Base-by-base conservation (phyloP, 2,113 vertebrate species). In the Lycaon pictus region DNA sequence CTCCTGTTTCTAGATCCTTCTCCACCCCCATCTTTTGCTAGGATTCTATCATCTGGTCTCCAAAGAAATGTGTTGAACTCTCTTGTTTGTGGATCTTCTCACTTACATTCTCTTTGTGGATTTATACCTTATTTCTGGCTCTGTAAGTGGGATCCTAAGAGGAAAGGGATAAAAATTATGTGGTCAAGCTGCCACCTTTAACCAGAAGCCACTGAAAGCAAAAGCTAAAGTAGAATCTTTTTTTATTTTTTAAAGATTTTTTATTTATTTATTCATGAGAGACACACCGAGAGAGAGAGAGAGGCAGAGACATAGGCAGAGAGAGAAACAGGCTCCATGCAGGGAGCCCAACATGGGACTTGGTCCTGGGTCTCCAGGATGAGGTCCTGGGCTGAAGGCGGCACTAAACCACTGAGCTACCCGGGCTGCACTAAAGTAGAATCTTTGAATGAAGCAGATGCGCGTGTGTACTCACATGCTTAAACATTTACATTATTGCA, bases 161-260 rank as follows among this genome's bases (percentile, higher is more conserved):
- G 17, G 82, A 69, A 84, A 82, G 53, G 13, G 11, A 76, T 90
- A 81, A 76, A 84, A 71, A 71, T 85, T 15, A 11, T 53, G 4
- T 80, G 56, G 19, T 87, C 69, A 84, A 1, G 77, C 74, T 88
- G 15, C 13, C 22, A 56, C 27, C 35, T 95, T 88, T 95, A 71
- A 79, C 48, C 5, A 77, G 29, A 43, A 23, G 32, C 16, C 53
- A 35, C 69, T 23, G 22, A 67, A 81, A 89, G 79, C n/a, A 90
- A 96, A 96, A 82, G 63, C 62, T 43, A 63, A 80, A 72, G n/a
- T 16, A 60, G 29, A 43, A 72, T 93, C 74, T 77, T 83, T 12
- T 43, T 43, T 43, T 43, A 43, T 43, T 43, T 43, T 43, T 43
- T 43, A 43, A 43, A 43, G 43, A 43, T 43, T 43, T 7, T 43